phyloP scores from a whole-genome alignment of 2,888 invertebrate species.

The Acrocera orbiculus region DNA sequence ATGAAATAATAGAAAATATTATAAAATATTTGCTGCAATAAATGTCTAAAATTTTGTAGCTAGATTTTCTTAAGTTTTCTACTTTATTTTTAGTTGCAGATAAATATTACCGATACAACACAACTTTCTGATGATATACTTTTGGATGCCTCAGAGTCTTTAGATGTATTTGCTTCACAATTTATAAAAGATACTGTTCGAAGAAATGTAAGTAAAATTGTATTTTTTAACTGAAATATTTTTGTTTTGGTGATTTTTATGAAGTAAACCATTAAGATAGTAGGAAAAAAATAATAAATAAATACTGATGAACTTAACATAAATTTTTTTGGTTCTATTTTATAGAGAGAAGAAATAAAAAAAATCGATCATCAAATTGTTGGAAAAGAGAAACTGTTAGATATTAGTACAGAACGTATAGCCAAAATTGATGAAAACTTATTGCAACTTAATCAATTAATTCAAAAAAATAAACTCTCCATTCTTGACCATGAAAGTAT shows the following conservation, averaged over 20 bases:
- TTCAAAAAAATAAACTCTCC: too few relatives aligned
- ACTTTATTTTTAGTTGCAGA: slow-evolving; percentile 27
- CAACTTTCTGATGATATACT: slow-evolving; percentile 42
- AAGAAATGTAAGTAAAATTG: slow-evolving; percentile 44
- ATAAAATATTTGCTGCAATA: background rate
- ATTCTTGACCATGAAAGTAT: too few relatives aligned
- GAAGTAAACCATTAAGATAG: too few relatives aligned
- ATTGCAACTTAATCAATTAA: slow-evolving; percentile 42
- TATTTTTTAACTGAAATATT: background rate
- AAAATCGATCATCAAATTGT: slow-evolving; percentile 49
- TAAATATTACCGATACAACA: slow-evolving; percentile 35
- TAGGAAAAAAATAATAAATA: background rate
- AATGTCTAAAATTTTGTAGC: background rate
- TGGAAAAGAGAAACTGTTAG: slow-evolving; percentile 33
- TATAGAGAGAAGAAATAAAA: slow-evolving; percentile 52
- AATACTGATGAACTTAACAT: too few relatives aligned
- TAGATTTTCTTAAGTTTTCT: slow-evolving; percentile 1
- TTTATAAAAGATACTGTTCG: slow-evolving; percentile 49
- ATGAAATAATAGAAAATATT: too few relatives aligned
- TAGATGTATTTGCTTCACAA: slow-evolving; percentile 45
- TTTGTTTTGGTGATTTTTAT: background rate
- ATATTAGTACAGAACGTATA: slow-evolving; percentile 46
- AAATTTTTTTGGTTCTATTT: slow-evolving; percentile 8
- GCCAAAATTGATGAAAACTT: slow-evolving; percentile 53
- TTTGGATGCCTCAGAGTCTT: slow-evolving; percentile 44